Base-by-base conservation (phyloP, 2,888 invertebrate species). In the Oscheius onirici region DNA sequence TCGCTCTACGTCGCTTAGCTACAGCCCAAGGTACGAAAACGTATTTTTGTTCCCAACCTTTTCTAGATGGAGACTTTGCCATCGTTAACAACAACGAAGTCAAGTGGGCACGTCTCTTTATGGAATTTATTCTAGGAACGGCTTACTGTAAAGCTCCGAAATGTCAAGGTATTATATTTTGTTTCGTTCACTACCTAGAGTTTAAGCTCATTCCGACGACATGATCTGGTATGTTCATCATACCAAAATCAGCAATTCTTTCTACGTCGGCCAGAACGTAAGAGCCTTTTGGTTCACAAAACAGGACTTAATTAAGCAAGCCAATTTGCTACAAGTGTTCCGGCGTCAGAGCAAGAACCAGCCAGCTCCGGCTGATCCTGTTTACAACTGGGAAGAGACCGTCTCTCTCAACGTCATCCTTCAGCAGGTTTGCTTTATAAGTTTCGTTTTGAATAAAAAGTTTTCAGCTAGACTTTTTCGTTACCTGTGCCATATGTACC, bases 301-400 rank as follows among this genome's bases (percentile, higher is more conserved):
- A 2, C 28, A 28, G 1, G 24, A 44, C 26, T n/a, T 8, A 6
- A 15, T 68, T 68, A 54, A 76, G 75, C 63, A 76, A 74, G 24
- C 71, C 49, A 79, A 65, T 15, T 49, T 77, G 24, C 93, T 97
- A 81, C 96, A 97, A 90, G 97, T 97, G 79, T 97, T 95, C 90
- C 92, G 97, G 78, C 94, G 95, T 90, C 95, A 96, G 90, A 96
- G 96, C 87, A 93, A 95, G 88, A 95, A 96, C 89, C 91, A 97
- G 87, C 97, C 97, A 65, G 72, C 80, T 3, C 93, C 96, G 86
- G 95, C 95, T 74, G 96, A 97, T 90, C 93, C 94, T 52, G 94
- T 94, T 88, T 93, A 97, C 85, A 96, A 97, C 90, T 99, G 97
- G 97, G 97, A 97, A 90, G 97, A 99, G 91, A 97, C 97, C 71